Conservation (phyloP, 2,888 invertebrate genomes). For the Anodontia alba region DNA sequence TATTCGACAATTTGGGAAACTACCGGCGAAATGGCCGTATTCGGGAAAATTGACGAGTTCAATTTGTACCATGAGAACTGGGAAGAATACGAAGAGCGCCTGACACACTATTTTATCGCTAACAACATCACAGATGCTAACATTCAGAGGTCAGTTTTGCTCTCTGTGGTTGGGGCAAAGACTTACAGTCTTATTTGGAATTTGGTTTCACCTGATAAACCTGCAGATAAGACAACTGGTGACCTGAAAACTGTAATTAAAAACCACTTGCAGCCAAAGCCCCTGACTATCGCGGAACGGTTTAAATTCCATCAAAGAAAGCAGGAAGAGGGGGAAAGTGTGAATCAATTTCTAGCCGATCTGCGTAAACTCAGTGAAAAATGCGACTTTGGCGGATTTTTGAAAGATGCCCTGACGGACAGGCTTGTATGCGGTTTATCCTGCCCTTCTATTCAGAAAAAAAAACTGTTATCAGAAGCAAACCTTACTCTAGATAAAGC, state of each 20-base stretch:
- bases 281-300: conserved; percentile 32
- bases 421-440: conserved; percentile 44
- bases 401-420: conserved; percentile 38
- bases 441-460: conserved; percentile 31
- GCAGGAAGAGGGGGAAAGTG: conserved; percentile 28
- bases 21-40: conserved; percentile 17
- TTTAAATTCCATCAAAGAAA: conserved; percentile 43
- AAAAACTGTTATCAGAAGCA: conserved; percentile 33
- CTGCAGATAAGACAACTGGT: conserved; percentile 28
- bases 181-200: conserved; percentile 24
- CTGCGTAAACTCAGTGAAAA: conserved; percentile 29
- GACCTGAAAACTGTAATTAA: conserved; percentile 17
- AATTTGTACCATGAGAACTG: conserved; percentile 9
- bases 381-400: conserved; percentile 39
- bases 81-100: conserved; percentile 35
- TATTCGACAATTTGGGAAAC: neutral
- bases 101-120: conserved; percentile 44
- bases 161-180: conserved; percentile 35
- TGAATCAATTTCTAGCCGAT: conserved; percentile 27
- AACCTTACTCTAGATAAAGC: conserved; percentile 33
- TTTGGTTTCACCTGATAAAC: conserved; percentile 37
- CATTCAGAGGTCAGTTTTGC: conserved; percentile 34
- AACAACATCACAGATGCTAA: conserved; percentile 10
- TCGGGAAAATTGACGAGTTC: conserved; percentile 23
- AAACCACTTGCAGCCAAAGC: conserved; percentile 32